Base-by-base conservation (phyloP, 2,797 vertebrate species). In the Triplophysa bombifrons region DNA sequence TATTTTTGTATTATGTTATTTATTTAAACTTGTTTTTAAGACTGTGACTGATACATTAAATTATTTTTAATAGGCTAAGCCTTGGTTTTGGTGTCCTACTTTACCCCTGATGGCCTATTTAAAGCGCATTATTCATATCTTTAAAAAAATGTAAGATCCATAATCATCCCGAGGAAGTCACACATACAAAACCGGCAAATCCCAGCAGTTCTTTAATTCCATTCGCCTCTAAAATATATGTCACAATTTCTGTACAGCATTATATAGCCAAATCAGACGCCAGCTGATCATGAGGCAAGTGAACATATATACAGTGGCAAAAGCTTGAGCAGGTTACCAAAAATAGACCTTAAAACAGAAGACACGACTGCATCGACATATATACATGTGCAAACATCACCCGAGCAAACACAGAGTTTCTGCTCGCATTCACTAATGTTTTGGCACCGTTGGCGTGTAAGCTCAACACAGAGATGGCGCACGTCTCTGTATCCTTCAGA, bases 241-340 rank as follows among this genome's bases (percentile, higher is more conserved):
- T 85, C 78, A 88, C 86, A 84, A 91, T 92, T 91, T 93, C 89
- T 93, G 88, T 93, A 93, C 90, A 93, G 85, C 10, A 60, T 83
- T 79, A 65, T 86, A 64, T 83, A 85, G 84, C 76, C 80, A 87
- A 82, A 84, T 88, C 88, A 89, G 86, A 82, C 76, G 71, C 87
- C 84, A 83, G 85, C 87, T 87, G 86, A 87, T 84, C 70, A 65
- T 73, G 76, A 76, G 81, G 74, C 68, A 64, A 41, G 58, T 75
- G 63, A 72, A 73, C 61, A 71, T 73, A 84, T 75, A 64, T 81
- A 84, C 84, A 87, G 83, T 72, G 68, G 76, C 58, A 74, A 63
- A 75, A 75, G 78, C 74, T 72, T 86, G 22, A 82, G 70, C 74
- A 70, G 72, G 50, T 78, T 50, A 56, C 74, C 65, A 74, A 83